Percentiles rank a stretch among this genome's conserved stretches.
Conservation (phyloP, 2,888 invertebrate species). For the Meghimatium bilineatum region DNA sequence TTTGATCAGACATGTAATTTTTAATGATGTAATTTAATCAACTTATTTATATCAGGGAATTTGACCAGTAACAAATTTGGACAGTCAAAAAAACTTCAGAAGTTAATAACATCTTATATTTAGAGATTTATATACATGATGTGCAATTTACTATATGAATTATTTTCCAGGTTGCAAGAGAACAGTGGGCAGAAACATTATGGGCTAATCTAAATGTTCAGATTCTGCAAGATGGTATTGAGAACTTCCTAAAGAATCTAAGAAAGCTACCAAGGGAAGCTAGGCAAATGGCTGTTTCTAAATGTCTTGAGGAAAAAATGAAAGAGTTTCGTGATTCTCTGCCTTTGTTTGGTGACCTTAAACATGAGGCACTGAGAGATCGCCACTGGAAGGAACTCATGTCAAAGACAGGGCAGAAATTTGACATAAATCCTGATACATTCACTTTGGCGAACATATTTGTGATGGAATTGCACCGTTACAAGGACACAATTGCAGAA, state of each 20-base stretch:
- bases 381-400: conserved; percentile 94
- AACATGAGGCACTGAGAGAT: conserved; percentile 92
- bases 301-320: conserved; percentile 88
- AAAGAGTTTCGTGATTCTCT: conserved; percentile 91
- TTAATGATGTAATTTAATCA: too few relatives aligned
- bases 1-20: too few relatives aligned
- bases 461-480: conserved; percentile 91
- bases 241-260: conserved; percentile 87
- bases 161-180: conserved; percentile 81
- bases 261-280: conserved; percentile 84
- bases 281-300: conserved; percentile 81
- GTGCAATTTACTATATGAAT: background rate
- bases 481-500: conserved; percentile 87
- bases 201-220: conserved; percentile 93
- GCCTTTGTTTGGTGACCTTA: conserved; percentile 92
- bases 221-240: conserved; percentile 89
- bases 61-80: too few relatives aligned
- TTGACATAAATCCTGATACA: conserved; percentile 92
- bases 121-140: too few relatives aligned
- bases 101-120: too few relatives aligned
- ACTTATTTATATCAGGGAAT: too few relatives aligned
- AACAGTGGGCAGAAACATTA: conserved; percentile 89
- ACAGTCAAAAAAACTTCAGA: too few relatives aligned
- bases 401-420: conserved; percentile 87
- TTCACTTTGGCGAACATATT: conserved; percentile 95